A percentile compares a stretch with the other conserved stretches of the same genome.
Conservation (phyloP, 2,888 invertebrate genomes). For the Ornithoptera priamus region DNA sequence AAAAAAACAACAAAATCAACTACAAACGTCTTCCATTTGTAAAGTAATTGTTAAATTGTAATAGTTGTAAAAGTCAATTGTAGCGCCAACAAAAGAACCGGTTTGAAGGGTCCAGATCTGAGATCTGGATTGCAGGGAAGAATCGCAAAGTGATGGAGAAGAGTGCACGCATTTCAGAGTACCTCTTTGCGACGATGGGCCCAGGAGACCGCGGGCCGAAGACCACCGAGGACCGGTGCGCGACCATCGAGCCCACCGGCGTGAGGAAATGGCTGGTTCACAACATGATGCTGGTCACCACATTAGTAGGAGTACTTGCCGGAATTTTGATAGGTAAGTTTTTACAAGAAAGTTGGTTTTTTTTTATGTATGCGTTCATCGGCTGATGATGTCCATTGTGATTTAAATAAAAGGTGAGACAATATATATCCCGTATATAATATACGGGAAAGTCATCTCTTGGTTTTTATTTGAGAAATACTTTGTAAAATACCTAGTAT, state of each 20-base stretch:
- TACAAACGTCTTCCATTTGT: constrained; percentile 5
- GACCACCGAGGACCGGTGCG: constrained; percentile 81
- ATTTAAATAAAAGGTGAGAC: no score
- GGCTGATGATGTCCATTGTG: no score
- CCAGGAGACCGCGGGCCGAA: constrained; percentile 81
- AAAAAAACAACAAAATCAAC: constrained; percentile 3
- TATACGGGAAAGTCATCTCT: no score
- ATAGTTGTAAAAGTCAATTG: not conserved
- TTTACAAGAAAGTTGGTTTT: not conserved
- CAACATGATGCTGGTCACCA: constrained; percentile 89
- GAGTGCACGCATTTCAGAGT: constrained; percentile 87
- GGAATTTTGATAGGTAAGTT: constrained; percentile 86
- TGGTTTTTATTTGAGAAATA: no score
- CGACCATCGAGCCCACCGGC: constrained; percentile 83
- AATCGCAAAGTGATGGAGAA: constrained; percentile 79
- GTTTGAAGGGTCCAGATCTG: constrained; percentile 42
- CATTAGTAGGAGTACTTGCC: constrained; percentile 87
- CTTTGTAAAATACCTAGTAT: no score
- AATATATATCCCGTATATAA: no score
- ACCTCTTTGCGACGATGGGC: constrained; percentile 90
- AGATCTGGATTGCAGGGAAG: constrained; percentile 48
- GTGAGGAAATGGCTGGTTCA: constrained; percentile 85
- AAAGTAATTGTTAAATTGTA: no score
- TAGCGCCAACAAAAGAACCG: constrained; percentile 16
- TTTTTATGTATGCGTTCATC: no score